A percentile compares a stretch with the other conserved stretches of the same genome.
Conservation (phyloP, 2,797 vertebrate genomes). For the Myoxocephalus aenaeus region DNA sequence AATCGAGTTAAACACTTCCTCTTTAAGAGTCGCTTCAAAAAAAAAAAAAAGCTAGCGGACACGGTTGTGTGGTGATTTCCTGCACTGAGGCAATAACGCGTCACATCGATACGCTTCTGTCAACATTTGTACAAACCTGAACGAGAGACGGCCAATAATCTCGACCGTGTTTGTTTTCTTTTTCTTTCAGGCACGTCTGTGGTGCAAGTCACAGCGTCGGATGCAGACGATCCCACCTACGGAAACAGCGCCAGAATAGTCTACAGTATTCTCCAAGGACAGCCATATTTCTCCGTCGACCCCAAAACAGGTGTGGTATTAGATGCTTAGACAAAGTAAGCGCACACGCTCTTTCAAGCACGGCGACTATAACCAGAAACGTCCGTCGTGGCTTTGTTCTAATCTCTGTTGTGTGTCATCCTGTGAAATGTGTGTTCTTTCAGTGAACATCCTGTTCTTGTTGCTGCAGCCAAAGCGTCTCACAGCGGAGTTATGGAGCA, state of each 20-base stretch:
- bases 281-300: slow-evolving; percentile 99
- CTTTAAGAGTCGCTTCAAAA: too few relatives aligned
- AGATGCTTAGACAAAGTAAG: slow-evolving; percentile 1
- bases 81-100: too few relatives aligned
- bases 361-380: slow-evolving; percentile 31
- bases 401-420: slow-evolving; percentile 21
- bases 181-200: slow-evolving; percentile 91
- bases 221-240: slow-evolving; percentile 97
- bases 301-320: slow-evolving; percentile 92
- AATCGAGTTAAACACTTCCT: too few relatives aligned
- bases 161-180: slow-evolving; percentile 4
- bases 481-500: slow-evolving; percentile 58
- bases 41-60: not conserved
- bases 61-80: slow-evolving; percentile 17
- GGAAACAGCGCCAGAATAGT: slow-evolving; percentile 98
- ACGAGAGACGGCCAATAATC: not conserved
- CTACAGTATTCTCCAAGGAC: slow-evolving; percentile 98
- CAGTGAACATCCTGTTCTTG: slow-evolving; percentile 37
- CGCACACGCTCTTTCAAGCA: not conserved
- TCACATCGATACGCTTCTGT: too few relatives aligned
- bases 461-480: slow-evolving; percentile 51
- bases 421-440: not conserved
- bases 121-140: slow-evolving; percentile 1
- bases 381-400: slow-evolving; percentile 13
- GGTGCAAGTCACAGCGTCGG: slow-evolving; percentile 95